A percentile compares a stretch with the other conserved stretches of the same genome.
Evolutionary conservation across 2,113 vertebrate genomes (phyloP).

Genomic region (Myiopsitta monachus): DNA sequence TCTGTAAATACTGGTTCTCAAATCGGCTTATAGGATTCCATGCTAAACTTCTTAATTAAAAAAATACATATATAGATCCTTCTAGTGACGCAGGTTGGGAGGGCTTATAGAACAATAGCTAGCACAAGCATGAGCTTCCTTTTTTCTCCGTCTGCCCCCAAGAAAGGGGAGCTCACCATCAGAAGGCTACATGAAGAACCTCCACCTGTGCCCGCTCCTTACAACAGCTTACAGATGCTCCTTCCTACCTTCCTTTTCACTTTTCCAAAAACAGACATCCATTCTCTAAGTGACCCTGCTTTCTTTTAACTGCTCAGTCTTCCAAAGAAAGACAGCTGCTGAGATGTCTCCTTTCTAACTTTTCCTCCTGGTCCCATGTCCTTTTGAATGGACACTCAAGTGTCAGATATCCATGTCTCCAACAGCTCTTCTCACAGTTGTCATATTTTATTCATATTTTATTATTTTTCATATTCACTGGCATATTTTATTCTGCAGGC

Average conservation of each 20-base stretch:
- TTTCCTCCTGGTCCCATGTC: accelerated
- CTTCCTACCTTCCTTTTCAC: background rate
- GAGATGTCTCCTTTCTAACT: background rate
- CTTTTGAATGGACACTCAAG: accelerated
- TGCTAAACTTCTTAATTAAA: slow-evolving; percentile 32
- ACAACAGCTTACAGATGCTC: background rate
- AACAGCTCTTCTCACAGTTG: background rate
- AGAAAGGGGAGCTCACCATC: background rate
- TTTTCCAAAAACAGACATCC: background rate
- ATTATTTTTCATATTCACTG: too few relatives aligned
- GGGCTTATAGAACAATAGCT: background rate
- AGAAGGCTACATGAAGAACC: accelerated
- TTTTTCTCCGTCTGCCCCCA: background rate
- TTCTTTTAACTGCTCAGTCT: background rate
- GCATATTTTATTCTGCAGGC: background rate
- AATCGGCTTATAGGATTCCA: slow-evolving; percentile 39
- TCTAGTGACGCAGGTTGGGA: background rate
- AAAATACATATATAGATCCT: background rate
- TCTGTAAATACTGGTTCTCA: background rate
- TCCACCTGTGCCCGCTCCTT: background rate
- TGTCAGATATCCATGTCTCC: accelerated
- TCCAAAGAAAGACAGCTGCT: background rate
- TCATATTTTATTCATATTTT: background rate
- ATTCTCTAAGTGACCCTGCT: background rate
- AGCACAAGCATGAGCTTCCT: background rate